Base-by-base conservation (phyloP, 2,113 vertebrate genomes). In the Cacatua alba region DNA sequence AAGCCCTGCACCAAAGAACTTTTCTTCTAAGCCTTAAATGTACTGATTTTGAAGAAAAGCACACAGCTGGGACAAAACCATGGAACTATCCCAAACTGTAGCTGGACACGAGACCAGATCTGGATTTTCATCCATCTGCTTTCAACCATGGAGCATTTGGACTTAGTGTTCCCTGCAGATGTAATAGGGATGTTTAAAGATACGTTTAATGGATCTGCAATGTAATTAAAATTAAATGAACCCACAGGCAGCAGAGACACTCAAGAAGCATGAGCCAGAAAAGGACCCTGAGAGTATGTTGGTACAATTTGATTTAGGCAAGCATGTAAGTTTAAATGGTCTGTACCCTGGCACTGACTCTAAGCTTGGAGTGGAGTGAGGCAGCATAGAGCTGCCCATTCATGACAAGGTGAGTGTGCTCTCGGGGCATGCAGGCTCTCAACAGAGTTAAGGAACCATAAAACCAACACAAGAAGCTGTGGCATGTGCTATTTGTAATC, bases 1-100 rank as follows among this genome's bases (percentile, higher is more conserved):
- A 79, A 77, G 25, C 43, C 55, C 51, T 75, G 39, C 48, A 81
- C 51, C 28, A 49, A 86, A 68, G 51, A 84, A 67, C 69, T 69
- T 85, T 63, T 74, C 37, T 74, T 92, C 46, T 90, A 71, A 96
- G 94, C 67, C 90, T 85, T 88, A 76, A 29, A 92, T 88, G 46
- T 90, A 87, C 57, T 87, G 60, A 11, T 48, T 81, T 93, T 80
- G 43, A 28, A 76, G 49, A 76, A 72, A 91, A 92, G 33, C 28
- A 78, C 51, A 48, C 82, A 90, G 78, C 96, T 97, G 92, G 68
- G 74, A 79, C 41, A 88, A 83, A 90, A 53, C 9, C 20, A 44
- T 86, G 71, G 78, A 86, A 93, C n/a, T 39, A n/a, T 76, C 82
- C 75, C 88, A 92, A 63, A 46, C 18, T 65, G 48, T 43, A 92